Evolutionary conservation across 2,113 vertebrate species (phyloP).

Genomic region (Mormyrus lacerda): DNA sequence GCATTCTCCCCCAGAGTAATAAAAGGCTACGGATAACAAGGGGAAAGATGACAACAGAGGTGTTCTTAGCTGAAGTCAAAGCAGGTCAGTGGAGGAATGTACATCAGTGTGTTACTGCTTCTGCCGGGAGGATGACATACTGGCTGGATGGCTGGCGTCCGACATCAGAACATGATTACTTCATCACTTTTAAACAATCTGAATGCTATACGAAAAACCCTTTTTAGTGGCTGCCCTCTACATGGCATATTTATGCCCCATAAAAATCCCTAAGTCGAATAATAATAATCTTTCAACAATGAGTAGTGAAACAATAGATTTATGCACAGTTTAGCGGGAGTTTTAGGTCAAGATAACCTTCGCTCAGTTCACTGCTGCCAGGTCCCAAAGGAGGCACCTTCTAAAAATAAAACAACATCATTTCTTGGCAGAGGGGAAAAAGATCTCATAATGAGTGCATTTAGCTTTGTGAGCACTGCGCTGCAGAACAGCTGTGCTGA

Average conservation of each 20-base stretch:
- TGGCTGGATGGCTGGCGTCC: background rate
- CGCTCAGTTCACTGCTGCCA: background rate
- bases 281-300: background rate
- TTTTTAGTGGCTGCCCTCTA: background rate
- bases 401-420: background rate
- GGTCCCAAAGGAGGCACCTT: background rate
- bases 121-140: background rate
- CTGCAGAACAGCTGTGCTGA: background rate
- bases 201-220: background rate
- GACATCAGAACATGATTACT: background rate
- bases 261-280: background rate
- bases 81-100: background rate
- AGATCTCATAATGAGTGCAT: background rate
- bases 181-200: background rate
- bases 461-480: background rate
- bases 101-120: background rate
- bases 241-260: background rate
- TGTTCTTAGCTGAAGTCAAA: background rate
- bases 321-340: background rate
- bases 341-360: background rate
- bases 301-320: background rate
- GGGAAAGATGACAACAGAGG: background rate
- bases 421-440: background rate
- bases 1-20: background rate
- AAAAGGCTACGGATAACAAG: background rate